phyloP scores from a whole-genome alignment of 2,797 vertebrate species.

The Scarus forsteni region DNA sequence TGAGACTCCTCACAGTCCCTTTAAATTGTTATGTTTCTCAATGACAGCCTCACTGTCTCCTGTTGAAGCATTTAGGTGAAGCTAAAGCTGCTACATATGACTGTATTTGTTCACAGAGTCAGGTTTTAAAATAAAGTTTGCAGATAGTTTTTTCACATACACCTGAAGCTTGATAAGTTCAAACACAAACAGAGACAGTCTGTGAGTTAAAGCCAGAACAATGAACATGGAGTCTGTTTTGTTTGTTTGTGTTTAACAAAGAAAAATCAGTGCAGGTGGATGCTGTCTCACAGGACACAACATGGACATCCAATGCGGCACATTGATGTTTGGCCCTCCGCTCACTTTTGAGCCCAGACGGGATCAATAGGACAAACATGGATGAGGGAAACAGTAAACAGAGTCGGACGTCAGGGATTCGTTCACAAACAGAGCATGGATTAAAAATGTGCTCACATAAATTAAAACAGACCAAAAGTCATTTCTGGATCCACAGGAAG shows the following conservation, averaged over 20 bases:
- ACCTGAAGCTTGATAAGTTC: no score
- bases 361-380: conserved; percentile 23
- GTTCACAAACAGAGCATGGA: neutral
- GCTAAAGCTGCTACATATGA: no score
- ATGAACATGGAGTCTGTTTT: neutral
- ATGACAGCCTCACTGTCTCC: no score
- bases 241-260: conserved; percentile 1
- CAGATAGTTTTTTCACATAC: neutral
- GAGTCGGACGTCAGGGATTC: neutral
- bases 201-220: neutral
- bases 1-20: no score
- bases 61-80: no score
- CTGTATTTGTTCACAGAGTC: neutral
- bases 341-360: neutral
- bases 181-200: no score
- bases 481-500: neutral
- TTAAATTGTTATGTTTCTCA: no score
- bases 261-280: neutral
- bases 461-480: conserved; percentile 24
- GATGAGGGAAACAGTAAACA: neutral
- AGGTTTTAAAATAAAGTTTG: neutral
- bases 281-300: neutral
- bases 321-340: neutral
- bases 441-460: conserved; percentile 1
- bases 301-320: neutral